phyloP scores from a whole-genome alignment of 53 echinoderm and acorn worm genomes.

The Pentamera pediparva region DNA sequence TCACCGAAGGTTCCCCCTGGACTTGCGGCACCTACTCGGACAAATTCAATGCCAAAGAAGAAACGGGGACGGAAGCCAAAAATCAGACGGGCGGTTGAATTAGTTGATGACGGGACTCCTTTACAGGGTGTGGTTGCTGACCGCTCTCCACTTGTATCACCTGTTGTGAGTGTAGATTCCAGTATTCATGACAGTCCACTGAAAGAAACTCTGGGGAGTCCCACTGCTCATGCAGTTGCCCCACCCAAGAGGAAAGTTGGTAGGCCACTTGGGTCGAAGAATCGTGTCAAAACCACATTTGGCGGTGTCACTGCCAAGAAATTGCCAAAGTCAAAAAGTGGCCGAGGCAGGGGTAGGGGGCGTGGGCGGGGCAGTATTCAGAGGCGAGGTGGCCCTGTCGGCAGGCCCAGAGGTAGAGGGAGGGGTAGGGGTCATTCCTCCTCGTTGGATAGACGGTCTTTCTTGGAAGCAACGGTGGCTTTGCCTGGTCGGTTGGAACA shows the following conservation, averaged over 20 bases:
- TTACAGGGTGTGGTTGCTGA: too few relatives aligned
- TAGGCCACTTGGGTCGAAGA: constrained; percentile 3
- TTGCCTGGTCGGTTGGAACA: background rate
- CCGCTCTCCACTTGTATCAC: too few relatives aligned
- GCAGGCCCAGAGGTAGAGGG: constrained; percentile 10
- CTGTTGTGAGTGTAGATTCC: too few relatives aligned
- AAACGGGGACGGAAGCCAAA: constrained; percentile 25
- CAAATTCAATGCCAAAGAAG: too few relatives aligned
- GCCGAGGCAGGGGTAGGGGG: constrained; percentile 19
- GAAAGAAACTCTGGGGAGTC: too few relatives aligned
- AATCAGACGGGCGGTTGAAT: background rate
- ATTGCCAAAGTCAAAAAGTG: constrained; percentile 7
- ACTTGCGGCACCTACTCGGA: too few relatives aligned
- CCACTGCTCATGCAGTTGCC: too few relatives aligned
- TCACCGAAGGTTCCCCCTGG: too few relatives aligned
- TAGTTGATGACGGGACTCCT: background rate
- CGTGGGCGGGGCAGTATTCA: background rate
- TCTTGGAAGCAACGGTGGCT: background rate
- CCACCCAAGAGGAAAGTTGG: constrained; percentile 21
- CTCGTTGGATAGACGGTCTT: background rate
- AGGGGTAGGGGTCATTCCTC: background rate
- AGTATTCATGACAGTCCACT: too few relatives aligned
- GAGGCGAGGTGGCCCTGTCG: constrained; percentile 12
- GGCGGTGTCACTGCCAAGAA: constrained; percentile 20
- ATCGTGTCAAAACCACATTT: constrained; percentile 1